A percentile compares a stretch with the other conserved stretches of the same genome.
phyloP scores from a whole-genome alignment of 2,797 vertebrate species.

The Enteromius viviparus region DNA sequence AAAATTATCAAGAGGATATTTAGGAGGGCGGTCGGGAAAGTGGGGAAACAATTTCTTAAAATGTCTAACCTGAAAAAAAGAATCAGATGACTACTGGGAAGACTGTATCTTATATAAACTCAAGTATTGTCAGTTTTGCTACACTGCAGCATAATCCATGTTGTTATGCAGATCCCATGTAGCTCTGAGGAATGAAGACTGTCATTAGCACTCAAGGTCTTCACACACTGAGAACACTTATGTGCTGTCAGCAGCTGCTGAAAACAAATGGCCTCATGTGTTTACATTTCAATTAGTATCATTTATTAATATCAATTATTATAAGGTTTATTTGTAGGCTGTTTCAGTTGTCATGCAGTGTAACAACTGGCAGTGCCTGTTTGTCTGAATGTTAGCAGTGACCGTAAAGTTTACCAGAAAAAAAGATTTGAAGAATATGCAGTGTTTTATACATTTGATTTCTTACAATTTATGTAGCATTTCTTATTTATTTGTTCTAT shows the following conservation, averaged over 20 bases:
- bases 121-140: neutral
- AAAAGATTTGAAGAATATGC: too few species aligned
- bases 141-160: neutral
- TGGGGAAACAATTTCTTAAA: too few species aligned
- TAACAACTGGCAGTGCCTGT: neutral
- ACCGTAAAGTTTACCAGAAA: too few species aligned
- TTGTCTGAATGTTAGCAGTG: too few species aligned
- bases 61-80: too few species aligned
- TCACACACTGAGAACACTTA: neutral
- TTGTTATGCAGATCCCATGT: neutral
- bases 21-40: neutral
- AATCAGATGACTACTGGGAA: too few species aligned
- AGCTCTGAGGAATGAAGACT: conserved; percentile 4
- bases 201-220: conserved; percentile 9
- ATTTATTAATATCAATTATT: conserved; percentile 2
- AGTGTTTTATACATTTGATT: too few species aligned
- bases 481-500: too few species aligned
- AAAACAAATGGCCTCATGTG: neutral
- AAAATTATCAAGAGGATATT: neutral
- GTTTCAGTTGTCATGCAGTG: neutral
- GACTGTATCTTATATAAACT: too few species aligned
- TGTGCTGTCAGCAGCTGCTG: neutral
- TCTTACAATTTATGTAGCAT: too few species aligned
- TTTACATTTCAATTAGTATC: neutral
- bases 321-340: neutral